These are phyloP conservation scores for Pseudobourletiella spinata DNA, from an alignment of 1,140 invertebrate genomes.

Conservation along the genomic window DNA sequence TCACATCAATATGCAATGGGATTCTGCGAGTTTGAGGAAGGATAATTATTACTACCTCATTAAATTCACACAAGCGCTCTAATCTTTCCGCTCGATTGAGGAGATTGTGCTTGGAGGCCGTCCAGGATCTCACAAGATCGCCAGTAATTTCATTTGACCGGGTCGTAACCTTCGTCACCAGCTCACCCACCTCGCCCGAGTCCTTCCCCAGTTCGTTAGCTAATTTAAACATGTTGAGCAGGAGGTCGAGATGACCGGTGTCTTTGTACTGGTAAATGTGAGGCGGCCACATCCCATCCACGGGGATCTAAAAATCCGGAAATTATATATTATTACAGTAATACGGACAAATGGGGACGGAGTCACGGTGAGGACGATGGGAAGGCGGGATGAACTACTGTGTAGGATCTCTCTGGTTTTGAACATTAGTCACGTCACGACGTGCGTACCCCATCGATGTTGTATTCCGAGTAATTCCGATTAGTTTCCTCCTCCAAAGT, in stretches of 20 bases:
- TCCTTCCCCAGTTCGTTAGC: conserved; percentile 6
- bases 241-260: background rate
- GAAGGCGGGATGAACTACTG: no score
- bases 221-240: conserved; percentile 12
- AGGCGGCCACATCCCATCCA: conserved; percentile 26
- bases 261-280: conserved; percentile 11
- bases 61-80: conserved; percentile 7
- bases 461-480: conserved; percentile 2
- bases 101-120: background rate
- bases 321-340: no score
- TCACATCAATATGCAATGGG: background rate
- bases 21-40: background rate
- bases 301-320: conserved; percentile 8
- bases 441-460: no score
- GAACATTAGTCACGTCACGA: no score
- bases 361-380: no score
- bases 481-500: background rate
- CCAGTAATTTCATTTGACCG: background rate
- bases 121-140: background rate
- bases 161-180: background rate
- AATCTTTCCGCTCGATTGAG: conserved; percentile 8
- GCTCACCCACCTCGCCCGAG: background rate
- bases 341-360: no score
- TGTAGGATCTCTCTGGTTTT: no score
- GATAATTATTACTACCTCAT: conserved; percentile 9